These are phyloP conservation scores for Malurus elegans DNA, from an alignment of 2,113 vertebrate genomes.

Conservation along the genomic window DNA sequence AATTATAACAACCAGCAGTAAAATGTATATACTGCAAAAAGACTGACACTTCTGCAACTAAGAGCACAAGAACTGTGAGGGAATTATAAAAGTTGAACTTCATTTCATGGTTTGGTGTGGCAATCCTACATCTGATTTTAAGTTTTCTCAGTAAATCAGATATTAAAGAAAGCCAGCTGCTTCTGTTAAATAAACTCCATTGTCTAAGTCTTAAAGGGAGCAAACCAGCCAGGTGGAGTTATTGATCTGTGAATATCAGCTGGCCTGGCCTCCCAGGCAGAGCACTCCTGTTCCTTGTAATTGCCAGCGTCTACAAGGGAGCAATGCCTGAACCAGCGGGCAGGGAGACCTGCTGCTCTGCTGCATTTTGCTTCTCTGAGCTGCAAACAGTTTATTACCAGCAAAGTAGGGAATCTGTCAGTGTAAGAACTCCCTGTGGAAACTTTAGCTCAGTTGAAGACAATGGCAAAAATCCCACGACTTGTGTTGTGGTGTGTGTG, in stretches of 20 bases:
- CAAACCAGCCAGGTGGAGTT: constrained; percentile 60
- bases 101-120: not conserved
- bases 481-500: not conserved
- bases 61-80: not conserved
- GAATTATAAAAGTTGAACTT: not conserved
- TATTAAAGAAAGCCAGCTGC: constrained; percentile 30
- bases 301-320: not conserved
- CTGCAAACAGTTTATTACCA: not conserved
- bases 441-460: not conserved
- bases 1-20: not conserved
- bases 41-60: not conserved
- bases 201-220: constrained; percentile 22
- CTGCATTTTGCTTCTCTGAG: not conserved
- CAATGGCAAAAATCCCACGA: not conserved
- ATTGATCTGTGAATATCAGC: constrained; percentile 61
- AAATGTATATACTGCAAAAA: not conserved
- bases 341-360: not conserved
- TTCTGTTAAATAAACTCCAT: constrained; percentile 47
- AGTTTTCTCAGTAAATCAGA: not conserved
- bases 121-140: not conserved
- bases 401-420: not conserved
- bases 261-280: not conserved
- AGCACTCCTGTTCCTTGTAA: not conserved
- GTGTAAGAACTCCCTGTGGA: not conserved
- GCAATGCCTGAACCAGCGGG: not conserved